Conservation (phyloP, 2,113 vertebrate species). For the Uria aalge region DNA sequence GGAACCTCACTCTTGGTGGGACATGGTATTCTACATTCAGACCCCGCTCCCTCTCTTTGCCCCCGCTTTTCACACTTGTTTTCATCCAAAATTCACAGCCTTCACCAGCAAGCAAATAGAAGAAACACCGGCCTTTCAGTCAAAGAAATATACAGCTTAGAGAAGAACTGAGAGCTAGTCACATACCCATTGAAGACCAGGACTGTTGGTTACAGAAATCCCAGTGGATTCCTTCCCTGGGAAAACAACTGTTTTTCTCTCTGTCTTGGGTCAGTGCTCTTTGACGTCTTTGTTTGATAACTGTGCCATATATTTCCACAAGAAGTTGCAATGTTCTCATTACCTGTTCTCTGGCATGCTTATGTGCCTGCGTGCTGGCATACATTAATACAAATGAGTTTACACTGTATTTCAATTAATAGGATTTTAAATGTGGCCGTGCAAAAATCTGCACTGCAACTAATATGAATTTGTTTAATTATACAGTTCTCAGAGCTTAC, state of each 20-base stretch:
- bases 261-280: not conserved
- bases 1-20: rapidly evolving
- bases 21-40: not conserved
- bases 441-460: not conserved
- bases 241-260: not conserved
- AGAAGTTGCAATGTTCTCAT: not conserved
- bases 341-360: not conserved
- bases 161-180: not conserved
- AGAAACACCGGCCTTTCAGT: not conserved
- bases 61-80: not conserved
- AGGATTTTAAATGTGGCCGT: not conserved
- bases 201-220: not conserved
- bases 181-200: not conserved
- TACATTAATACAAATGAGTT: slow-evolving; percentile 33
- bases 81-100: not conserved
- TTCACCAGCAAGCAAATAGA: not conserved
- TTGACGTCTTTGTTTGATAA: not conserved
- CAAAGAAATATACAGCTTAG: not conserved
- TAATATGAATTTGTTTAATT: not conserved
- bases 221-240: not conserved
- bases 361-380: not conserved
- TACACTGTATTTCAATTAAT: not conserved
- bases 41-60: not conserved
- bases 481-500: not conserved
- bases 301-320: not conserved